Conservation (phyloP, 2,797 vertebrate species). For the Lindbergichthys nudifrons region DNA sequence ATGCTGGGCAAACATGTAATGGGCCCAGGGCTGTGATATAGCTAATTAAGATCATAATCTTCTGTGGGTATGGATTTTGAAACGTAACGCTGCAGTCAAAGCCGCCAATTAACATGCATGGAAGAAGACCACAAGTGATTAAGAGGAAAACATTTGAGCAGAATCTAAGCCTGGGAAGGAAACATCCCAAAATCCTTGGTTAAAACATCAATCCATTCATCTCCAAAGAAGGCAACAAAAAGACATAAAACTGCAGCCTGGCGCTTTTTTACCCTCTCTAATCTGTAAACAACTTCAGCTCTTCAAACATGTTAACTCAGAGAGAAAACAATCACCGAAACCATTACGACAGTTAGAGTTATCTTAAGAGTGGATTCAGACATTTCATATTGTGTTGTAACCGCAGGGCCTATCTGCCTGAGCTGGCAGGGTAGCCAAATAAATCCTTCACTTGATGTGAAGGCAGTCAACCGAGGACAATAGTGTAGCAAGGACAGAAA, state of each 20-base stretch:
- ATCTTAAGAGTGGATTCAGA: constrained; percentile 52
- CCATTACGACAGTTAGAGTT: constrained; percentile 48
- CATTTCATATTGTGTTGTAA: constrained; percentile 60
- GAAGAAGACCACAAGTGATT: constrained; percentile 21
- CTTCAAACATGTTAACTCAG: constrained; percentile 19
- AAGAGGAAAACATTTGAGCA: constrained; percentile 6
- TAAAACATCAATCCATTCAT: constrained; percentile 28
- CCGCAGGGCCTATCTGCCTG: constrained; percentile 72
- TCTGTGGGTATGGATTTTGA: constrained; percentile 64
- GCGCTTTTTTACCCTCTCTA: constrained; percentile 20
- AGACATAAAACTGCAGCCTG: constrained; percentile 2
- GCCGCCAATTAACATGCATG: constrained; percentile 55
- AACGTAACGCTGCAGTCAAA: constrained; percentile 55
- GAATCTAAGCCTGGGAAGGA: constrained; percentile 13
- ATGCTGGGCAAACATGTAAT: constrained; percentile 64
- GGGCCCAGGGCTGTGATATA: constrained; percentile 63
- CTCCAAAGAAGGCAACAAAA: constrained; percentile 30
- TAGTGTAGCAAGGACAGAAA: constrained; percentile 78
- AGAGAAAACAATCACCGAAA: constrained; percentile 35
- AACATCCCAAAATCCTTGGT: neutral
- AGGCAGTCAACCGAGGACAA: constrained; percentile 79
- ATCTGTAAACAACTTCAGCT: constrained; percentile 23
- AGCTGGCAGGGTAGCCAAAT: constrained; percentile 75
- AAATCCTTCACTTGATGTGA: constrained; percentile 80
- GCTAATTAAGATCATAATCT: constrained; percentile 79